Percentiles rank a stretch among this genome's conserved stretches.
Evolutionary conservation across 2,797 vertebrate species (phyloP).

Genomic region (Numenius phaeopus): DNA sequence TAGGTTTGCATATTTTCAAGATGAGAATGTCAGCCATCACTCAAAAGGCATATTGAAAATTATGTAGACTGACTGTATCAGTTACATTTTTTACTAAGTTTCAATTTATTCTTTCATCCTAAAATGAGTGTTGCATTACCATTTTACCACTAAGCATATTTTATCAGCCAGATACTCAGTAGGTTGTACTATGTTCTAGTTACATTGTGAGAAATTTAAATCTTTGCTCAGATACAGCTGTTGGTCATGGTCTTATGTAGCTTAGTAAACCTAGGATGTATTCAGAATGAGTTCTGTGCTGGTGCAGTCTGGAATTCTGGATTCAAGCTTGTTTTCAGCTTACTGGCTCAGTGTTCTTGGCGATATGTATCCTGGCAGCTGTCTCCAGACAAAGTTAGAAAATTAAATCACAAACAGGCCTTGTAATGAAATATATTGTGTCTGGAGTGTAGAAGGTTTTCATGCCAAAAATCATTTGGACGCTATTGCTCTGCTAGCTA

Average conservation of each 20-base stretch:
- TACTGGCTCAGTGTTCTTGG: not conserved
- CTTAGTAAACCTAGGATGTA: not conserved
- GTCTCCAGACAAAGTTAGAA: not conserved
- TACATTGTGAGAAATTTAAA: not conserved
- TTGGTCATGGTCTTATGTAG: rapidly evolving
- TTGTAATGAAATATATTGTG: not conserved
- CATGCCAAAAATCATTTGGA: not conserved
- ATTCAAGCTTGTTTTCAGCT: not conserved
- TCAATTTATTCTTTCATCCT: not conserved
- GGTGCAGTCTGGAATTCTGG: not conserved
- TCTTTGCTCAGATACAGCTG: not conserved
- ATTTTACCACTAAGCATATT: not conserved
- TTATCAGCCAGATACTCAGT: not conserved
- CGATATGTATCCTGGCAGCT: not conserved
- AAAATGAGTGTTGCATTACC: not conserved
- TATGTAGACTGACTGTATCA: not conserved
- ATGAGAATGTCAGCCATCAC: not conserved
- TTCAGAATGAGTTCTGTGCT: not conserved
- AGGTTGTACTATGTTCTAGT: not conserved
- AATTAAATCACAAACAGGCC: not conserved
- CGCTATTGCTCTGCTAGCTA: not conserved
- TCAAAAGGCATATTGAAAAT: not conserved
- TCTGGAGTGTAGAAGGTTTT: not conserved
- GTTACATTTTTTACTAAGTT: not conserved
- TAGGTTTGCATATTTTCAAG: not conserved